Evolutionary conservation across 2,113 vertebrate genomes (phyloP).

Genomic region (Corapipo altera): DNA sequence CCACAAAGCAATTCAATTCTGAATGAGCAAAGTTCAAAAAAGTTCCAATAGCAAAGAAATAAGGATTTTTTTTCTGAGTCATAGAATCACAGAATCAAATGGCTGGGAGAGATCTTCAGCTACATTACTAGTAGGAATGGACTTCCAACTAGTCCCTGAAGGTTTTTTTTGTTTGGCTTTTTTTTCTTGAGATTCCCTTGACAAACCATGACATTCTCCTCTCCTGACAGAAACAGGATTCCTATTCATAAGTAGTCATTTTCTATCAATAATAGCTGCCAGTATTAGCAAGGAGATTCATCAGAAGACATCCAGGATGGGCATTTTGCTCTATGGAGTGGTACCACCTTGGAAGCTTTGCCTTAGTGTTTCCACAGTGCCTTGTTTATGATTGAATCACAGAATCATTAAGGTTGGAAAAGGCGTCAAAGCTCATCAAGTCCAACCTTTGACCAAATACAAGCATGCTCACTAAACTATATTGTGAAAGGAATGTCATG

Average conservation of each 20-base stretch:
- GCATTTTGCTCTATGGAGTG: background rate
- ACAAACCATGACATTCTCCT: background rate
- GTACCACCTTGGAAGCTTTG: background rate
- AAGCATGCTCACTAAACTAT: background rate
- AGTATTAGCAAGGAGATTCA: background rate
- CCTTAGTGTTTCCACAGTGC: background rate
- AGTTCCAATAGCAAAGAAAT: background rate
- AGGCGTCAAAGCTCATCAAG: background rate
- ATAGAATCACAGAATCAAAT: background rate
- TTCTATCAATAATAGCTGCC: background rate
- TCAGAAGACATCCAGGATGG: background rate
- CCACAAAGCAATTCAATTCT: background rate
- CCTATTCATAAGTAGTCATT: background rate
- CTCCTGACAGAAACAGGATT: background rate
- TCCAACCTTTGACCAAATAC: background rate
- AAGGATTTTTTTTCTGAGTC: background rate
- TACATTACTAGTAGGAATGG: background rate
- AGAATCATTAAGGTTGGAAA: background rate
- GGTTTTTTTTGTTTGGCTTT: background rate
- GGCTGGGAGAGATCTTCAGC: background rate
- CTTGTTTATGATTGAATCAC: background rate
- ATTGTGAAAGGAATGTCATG: rapidly evolving
- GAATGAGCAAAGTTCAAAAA: background rate
- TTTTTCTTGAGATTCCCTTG: background rate
- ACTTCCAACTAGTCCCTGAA: background rate